Percentiles rank a stretch among this genome's conserved stretches.
Conservation (phyloP, 2,797 vertebrate species). For the Eremophila alpestris region DNA sequence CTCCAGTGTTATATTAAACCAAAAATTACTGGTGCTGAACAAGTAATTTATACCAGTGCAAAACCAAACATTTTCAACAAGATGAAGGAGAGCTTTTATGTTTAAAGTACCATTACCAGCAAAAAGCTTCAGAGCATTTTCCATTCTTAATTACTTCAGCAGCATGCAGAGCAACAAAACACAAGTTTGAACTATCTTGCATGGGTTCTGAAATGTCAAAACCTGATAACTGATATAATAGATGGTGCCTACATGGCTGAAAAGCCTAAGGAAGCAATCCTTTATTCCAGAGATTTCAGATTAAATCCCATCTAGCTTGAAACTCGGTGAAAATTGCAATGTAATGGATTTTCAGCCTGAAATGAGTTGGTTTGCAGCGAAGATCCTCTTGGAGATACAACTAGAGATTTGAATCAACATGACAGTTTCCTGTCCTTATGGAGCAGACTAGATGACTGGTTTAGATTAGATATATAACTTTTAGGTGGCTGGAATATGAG, state of each 20-base stretch:
- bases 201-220: background rate
- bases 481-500: background rate
- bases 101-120: background rate
- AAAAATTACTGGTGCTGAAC: background rate
- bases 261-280: background rate
- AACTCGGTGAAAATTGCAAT: slow-evolving; percentile 22
- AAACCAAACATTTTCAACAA: background rate
- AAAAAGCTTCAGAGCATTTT: background rate
- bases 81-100: background rate
- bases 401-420: slow-evolving; percentile 35
- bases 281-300: slow-evolving; percentile 17
- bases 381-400: background rate
- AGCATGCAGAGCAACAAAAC: background rate
- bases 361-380: slow-evolving; percentile 7
- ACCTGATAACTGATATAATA: background rate
- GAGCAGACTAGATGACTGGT: slow-evolving; percentile 12
- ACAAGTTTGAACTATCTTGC: background rate
- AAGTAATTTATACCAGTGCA: background rate
- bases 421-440: slow-evolving; percentile 9
- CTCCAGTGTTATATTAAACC: background rate
- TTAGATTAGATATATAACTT: slow-evolving; percentile 41
- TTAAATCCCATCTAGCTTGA: background rate
- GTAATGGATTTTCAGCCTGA: slow-evolving; percentile 28
- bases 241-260: background rate
- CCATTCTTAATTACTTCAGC: slow-evolving; percentile 15